Conservation (phyloP, 2,888 invertebrate genomes). For the Anarsia innoxiella region DNA sequence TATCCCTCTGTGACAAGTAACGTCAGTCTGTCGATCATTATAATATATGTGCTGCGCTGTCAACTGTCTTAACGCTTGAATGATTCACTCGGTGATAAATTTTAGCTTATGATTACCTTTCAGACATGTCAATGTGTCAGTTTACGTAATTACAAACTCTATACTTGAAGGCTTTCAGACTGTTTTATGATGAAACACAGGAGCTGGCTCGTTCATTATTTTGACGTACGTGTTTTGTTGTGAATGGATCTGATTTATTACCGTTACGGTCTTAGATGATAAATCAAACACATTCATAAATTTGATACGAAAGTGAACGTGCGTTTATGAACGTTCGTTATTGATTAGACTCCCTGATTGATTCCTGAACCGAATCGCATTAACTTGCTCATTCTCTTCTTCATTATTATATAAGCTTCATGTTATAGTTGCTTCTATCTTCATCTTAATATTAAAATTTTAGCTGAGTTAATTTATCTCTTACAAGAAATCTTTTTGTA, state of each 20-base stretch:
- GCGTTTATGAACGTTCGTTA: constrained; percentile 2
- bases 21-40: constrained; percentile 74
- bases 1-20: constrained; percentile 71
- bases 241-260: constrained; percentile 60
- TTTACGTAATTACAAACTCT: constrained; percentile 67
- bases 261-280: constrained; percentile 49
- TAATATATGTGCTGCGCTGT: constrained; percentile 73
- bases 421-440: no score
- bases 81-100: constrained; percentile 75
- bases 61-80: constrained; percentile 72
- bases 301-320: constrained; percentile 35
- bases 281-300: constrained; percentile 51
- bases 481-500: no score
- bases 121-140: constrained; percentile 71
- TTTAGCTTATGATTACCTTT: constrained; percentile 75
- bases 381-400: no score
- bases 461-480: no score
- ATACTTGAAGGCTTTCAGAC: constrained; percentile 55
- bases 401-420: no score
- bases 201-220: constrained; percentile 49
- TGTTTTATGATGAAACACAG: constrained; percentile 49
- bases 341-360: constrained; percentile 1
- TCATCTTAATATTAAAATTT: no score
- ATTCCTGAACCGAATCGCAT: no score
- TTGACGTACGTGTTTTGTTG: constrained; percentile 43